Evolutionary conservation across 2,797 vertebrate genomes (phyloP).

Genomic region (Pantherophis vulpinus): DNA sequence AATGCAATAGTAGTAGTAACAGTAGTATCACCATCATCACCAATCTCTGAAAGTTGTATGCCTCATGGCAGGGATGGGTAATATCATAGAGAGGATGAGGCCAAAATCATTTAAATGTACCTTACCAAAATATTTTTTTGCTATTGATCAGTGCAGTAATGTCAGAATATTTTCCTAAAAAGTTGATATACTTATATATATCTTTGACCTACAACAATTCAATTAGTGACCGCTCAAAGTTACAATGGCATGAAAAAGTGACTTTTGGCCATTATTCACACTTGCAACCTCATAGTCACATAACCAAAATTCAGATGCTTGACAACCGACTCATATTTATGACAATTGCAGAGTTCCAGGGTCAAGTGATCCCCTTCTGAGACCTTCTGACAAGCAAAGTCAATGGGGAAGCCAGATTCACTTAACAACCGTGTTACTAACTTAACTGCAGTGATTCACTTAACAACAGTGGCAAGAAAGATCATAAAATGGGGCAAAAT

Average conservation of each 20-base stretch:
- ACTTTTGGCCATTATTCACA: not conserved
- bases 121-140: too few species aligned
- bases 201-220: not conserved
- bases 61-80: not conserved
- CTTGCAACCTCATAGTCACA: too few species aligned
- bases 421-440: not conserved
- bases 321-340: not conserved
- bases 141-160: not conserved
- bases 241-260: not conserved
- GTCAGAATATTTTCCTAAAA: not conserved
- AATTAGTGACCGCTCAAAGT: not conserved
- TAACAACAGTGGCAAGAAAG: not conserved
- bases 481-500: not conserved
- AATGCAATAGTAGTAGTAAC: not conserved
- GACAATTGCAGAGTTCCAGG: not conserved
- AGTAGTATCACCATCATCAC: not conserved
- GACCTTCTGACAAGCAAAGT: not conserved
- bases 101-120: not conserved
- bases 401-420: not conserved
- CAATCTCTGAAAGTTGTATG: not conserved
- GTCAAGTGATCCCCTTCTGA: not conserved
- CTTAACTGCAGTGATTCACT: not conserved
- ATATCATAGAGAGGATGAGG: not conserved
- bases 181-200: not conserved
- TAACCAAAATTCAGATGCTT: not conserved